Percentiles rank a stretch among this genome's conserved stretches.
phyloP scores from a whole-genome alignment of 2,888 invertebrate species.

The Athetis lepigone region DNA sequence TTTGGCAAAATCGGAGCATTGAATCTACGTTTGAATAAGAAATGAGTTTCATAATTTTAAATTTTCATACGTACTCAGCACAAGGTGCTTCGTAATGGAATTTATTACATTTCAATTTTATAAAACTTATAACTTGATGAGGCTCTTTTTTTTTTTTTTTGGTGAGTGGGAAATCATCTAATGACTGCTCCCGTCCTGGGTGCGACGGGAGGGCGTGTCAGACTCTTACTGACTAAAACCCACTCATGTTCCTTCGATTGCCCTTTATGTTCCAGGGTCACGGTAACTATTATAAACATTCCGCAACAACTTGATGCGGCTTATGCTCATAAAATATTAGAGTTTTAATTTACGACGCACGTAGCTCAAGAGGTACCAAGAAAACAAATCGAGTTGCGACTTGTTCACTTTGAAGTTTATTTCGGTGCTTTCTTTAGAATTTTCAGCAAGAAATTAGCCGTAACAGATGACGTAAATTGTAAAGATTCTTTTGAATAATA shows the following conservation, averaged over 20 bases:
- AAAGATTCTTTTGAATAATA: slow-evolving; percentile 13
- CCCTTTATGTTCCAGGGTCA: no score
- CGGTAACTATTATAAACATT: no score
- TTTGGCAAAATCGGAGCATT: slow-evolving; percentile 29
- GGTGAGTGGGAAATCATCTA: no score
- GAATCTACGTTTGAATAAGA: slow-evolving; percentile 35
- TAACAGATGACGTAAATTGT: slow-evolving; percentile 20
- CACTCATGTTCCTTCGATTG: no score
- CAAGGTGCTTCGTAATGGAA: slow-evolving; percentile 29
- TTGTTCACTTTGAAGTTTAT: slow-evolving; percentile 43
- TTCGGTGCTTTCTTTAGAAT: slow-evolving; percentile 29
- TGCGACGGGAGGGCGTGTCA: no score
- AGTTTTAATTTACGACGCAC: slow-evolving; percentile 44
- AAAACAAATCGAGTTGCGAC: slow-evolving; percentile 51
- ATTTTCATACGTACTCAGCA: slow-evolving; percentile 11
- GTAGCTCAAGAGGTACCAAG: slow-evolving; percentile 40
- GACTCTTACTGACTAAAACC: no score
- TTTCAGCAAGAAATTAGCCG: slow-evolving; percentile 19
- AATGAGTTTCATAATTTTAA: slow-evolving; percentile 34
- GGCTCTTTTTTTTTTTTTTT: no score
- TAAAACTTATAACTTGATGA: slow-evolving; percentile 40
- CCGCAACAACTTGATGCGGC: slow-evolving; percentile 42
- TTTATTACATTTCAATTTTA: slow-evolving; percentile 47
- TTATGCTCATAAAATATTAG: slow-evolving; percentile 49
- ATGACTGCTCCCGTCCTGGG: no score